Evolutionary conservation across 2,113 vertebrate genomes (phyloP).

Genomic region (Callionymus lyra): DNA sequence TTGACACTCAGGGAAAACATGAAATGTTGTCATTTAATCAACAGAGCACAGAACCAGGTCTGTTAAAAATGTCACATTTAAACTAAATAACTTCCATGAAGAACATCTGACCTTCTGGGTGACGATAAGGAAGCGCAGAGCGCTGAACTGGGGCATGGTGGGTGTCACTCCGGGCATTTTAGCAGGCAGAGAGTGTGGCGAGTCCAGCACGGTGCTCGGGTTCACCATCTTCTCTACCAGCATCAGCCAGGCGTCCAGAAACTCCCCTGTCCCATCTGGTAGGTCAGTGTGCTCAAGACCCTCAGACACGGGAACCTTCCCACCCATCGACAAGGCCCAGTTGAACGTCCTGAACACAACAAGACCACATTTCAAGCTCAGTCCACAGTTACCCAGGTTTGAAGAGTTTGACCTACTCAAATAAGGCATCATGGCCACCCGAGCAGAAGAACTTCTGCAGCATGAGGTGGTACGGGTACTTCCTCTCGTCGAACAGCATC

Average conservation of each 20-base stretch:
- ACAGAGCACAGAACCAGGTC: too few relatives aligned
- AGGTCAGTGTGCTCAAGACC: conserved; percentile 83
- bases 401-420: conserved; percentile 74
- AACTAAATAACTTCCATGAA: too few relatives aligned
- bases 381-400: neutral
- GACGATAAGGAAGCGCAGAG: conserved; percentile 86
- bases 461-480: conserved; percentile 93
- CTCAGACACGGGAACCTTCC: conserved; percentile 83
- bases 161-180: conserved; percentile 80
- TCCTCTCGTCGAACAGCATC: conserved; percentile 90
- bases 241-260: conserved; percentile 91
- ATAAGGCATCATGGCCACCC: conserved; percentile 88
- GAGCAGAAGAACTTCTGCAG: conserved; percentile 92
- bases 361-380: neutral
- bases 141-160: conserved; percentile 82
- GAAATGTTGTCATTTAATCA: too few relatives aligned
- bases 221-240: conserved; percentile 95
- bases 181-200: conserved; percentile 83
- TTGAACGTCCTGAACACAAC: conserved; percentile 81
- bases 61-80: too few relatives aligned
- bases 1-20: too few relatives aligned
- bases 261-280: conserved; percentile 88
- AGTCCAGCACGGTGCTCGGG: conserved; percentile 88
- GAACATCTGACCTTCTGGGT: conserved; percentile 79
- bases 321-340: conserved; percentile 90